Conservation (phyloP, 1,140 invertebrate species). For the Leptoteleia sp. region DNA sequence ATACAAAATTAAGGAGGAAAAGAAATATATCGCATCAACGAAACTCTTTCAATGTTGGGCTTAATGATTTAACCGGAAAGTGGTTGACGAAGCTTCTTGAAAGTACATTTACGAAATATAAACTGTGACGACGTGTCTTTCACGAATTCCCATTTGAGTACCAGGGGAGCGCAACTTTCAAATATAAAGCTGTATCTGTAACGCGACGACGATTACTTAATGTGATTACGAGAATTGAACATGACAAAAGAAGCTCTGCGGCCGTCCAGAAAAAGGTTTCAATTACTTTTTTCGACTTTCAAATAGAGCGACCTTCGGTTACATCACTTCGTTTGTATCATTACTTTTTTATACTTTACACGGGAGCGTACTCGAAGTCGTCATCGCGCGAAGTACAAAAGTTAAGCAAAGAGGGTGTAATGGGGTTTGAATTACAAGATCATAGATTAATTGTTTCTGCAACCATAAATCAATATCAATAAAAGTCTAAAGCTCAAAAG, state of each 20-base stretch:
- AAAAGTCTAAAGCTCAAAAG: conserved; percentile 46
- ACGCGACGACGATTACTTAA: neutral
- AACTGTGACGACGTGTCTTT: conserved; percentile 43
- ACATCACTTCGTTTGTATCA: conserved; percentile 6
- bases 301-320: conserved; percentile 32
- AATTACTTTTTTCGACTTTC: conserved; percentile 54
- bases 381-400: conserved; percentile 33
- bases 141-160: conserved; percentile 40
- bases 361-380: conserved; percentile 19
- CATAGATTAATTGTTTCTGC: conserved; percentile 17
- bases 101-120: conserved; percentile 42
- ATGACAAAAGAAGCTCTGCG: conserved; percentile 37
- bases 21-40: conserved; percentile 40
- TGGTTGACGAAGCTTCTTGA: conserved; percentile 41
- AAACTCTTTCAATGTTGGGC: conserved; percentile 43
- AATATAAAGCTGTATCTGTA: conserved; percentile 4
- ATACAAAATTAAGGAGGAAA: conserved; percentile 12
- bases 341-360: conserved; percentile 6
- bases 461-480: conserved; percentile 18
- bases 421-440: conserved; percentile 6
- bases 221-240: conserved; percentile 12
- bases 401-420: conserved; percentile 18
- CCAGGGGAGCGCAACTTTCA: conserved; percentile 36
- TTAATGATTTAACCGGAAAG: conserved; percentile 35
- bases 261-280: conserved; percentile 64